Evolutionary conservation across 2,113 vertebrate genomes (phyloP).

Genomic region (Pteruthius melanotis): DNA sequence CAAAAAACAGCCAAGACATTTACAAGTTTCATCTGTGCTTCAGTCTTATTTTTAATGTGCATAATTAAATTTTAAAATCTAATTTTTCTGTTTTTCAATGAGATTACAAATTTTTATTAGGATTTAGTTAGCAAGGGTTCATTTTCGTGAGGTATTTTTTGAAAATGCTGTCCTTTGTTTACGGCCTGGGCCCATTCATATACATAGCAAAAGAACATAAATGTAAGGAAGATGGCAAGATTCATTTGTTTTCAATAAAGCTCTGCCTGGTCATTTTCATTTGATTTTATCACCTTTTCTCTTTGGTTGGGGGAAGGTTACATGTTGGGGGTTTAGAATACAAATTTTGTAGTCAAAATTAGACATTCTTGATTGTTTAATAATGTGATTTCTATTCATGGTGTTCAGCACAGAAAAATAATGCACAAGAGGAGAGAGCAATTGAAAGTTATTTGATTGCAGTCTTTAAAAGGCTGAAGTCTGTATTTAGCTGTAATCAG

Average conservation of each 20-base stretch:
- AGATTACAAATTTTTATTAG: neutral
- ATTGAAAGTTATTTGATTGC: conserved; percentile 75
- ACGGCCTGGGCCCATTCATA: neutral
- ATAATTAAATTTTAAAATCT: neutral
- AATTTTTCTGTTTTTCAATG: neutral
- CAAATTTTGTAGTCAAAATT: conserved; percentile 63
- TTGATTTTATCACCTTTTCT: neutral
- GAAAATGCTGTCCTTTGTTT: neutral
- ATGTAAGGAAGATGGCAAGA: neutral
- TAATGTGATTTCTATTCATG: conserved; percentile 69
- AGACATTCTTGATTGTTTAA: conserved; percentile 68
- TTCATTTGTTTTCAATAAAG: conserved; percentile 27
- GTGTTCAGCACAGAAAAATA: conserved; percentile 52
- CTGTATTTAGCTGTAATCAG: conserved; percentile 76
- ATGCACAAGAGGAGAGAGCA: conserved; percentile 61
- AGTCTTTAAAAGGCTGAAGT: conserved; percentile 66
- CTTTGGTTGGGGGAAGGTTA: neutral
- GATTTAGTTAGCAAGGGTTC: neutral
- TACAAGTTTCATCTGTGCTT: neutral
- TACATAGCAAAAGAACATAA: neutral
- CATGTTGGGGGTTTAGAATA: neutral
- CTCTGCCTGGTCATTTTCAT: conserved; percentile 1
- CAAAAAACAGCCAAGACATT: neutral
- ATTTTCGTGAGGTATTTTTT: neutral
- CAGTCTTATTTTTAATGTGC: neutral